These are phyloP conservation scores for Muscicapa adusta DNA, from an alignment of 2,113 vertebrate species.

Conservation along the genomic window DNA sequence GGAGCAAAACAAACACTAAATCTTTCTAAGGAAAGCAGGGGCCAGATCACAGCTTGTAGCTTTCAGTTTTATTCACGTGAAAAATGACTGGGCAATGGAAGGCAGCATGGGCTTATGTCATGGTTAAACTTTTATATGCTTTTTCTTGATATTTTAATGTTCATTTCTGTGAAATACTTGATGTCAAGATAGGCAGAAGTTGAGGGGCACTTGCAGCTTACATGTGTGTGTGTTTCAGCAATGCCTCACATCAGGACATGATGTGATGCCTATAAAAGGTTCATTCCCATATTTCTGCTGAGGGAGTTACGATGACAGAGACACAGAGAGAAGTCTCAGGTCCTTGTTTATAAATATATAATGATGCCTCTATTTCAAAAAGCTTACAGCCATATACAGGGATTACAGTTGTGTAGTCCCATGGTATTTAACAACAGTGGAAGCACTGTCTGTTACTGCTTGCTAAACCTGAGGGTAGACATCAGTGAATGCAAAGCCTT, in stretches of 20 bases:
- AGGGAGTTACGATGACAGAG: not conserved
- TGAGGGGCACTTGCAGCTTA: not conserved
- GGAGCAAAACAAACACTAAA: not conserved
- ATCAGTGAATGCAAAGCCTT: conserved; percentile 32
- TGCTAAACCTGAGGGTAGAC: not conserved
- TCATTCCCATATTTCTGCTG: not conserved
- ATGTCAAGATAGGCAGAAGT: not conserved
- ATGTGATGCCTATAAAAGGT: not conserved
- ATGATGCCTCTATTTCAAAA: conserved; percentile 1
- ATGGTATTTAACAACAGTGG: not conserved
- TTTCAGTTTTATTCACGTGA: not conserved
- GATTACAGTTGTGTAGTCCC: not conserved
- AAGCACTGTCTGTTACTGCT: not conserved
- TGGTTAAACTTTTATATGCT: not conserved
- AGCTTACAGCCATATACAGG: not conserved
- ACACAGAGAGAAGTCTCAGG: not conserved
- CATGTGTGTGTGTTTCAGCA: not conserved
- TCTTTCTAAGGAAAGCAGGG: not conserved
- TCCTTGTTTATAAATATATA: conserved; percentile 6
- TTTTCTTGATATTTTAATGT: not conserved
- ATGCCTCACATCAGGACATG: not conserved
- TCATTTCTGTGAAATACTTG: not conserved
- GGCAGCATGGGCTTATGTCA: not conserved
- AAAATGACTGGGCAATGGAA: not conserved
- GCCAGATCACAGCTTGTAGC: not conserved